Evolutionary conservation across 2,888 invertebrate genomes (phyloP).

Genomic region (Glyphotaelius pellucidus): DNA sequence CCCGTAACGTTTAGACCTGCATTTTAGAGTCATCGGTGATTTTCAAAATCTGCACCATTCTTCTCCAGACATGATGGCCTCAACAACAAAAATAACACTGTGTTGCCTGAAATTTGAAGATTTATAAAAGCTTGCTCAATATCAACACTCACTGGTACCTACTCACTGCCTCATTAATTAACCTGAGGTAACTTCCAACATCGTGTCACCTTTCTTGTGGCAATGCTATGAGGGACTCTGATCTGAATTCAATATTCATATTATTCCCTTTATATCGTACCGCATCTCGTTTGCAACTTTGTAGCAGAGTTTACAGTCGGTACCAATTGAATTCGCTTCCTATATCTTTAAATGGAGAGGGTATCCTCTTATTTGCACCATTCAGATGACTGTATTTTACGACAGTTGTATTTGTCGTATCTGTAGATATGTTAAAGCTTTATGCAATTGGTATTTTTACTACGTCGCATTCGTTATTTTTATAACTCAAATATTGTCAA

Average conservation of each 20-base stretch:
- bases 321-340: background rate
- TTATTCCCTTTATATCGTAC: background rate
- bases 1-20: background rate
- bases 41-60: background rate
- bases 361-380: background rate
- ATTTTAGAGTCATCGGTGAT: background rate
- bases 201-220: background rate
- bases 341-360: background rate
- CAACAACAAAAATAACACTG: background rate
- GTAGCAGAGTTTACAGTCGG: background rate
- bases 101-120: background rate
- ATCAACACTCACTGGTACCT: background rate
- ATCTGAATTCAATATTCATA: background rate
- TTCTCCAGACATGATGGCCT: background rate
- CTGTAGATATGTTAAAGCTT: background rate
- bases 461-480: background rate
- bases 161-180: background rate
- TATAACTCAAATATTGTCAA: too few species aligned
- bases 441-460: background rate
- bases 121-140: background rate
- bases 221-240: background rate
- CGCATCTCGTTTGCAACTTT: conserved; percentile 27
- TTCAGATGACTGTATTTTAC: background rate
- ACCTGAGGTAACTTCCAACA: background rate
- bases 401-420: background rate